Conservation (phyloP, 2,113 vertebrate species). For the Otus sunia region DNA sequence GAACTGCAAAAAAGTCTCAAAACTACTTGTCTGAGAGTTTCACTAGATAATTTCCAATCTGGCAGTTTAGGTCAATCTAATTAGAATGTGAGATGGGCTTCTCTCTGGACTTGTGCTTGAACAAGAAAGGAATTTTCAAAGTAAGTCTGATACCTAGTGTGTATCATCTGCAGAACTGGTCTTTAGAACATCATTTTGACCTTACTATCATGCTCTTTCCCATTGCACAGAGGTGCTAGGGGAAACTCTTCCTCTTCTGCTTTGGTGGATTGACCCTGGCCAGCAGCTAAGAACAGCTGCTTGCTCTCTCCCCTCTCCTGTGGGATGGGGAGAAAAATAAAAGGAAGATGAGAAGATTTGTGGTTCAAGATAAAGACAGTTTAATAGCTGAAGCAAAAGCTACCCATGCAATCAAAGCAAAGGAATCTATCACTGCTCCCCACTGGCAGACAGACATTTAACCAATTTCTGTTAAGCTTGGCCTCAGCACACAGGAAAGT, state of each 20-base stretch:
- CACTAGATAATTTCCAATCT: background rate
- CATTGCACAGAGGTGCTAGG: background rate
- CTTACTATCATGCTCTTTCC: background rate
- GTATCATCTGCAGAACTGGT: background rate
- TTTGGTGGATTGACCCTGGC: background rate
- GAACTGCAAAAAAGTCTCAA: background rate
- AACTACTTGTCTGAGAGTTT: conserved; percentile 2
- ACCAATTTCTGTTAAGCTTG: background rate
- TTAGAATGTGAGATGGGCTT: background rate
- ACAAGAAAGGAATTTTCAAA: background rate
- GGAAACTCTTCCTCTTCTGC: background rate
- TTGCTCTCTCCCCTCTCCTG: background rate
- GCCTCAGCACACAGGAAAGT: background rate
- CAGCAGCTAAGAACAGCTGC: background rate
- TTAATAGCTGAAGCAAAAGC: background rate
- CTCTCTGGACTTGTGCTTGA: background rate
- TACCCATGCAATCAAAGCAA: background rate
- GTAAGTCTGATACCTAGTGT: background rate
- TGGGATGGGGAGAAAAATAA: background rate
- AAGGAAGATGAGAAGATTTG: background rate
- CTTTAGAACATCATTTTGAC: background rate
- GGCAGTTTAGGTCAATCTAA: background rate
- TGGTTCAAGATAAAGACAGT: background rate
- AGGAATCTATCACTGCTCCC: background rate
- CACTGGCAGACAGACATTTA: background rate